Conservation (phyloP, 2,113 vertebrate species). For the Leptocoma aspasia region DNA sequence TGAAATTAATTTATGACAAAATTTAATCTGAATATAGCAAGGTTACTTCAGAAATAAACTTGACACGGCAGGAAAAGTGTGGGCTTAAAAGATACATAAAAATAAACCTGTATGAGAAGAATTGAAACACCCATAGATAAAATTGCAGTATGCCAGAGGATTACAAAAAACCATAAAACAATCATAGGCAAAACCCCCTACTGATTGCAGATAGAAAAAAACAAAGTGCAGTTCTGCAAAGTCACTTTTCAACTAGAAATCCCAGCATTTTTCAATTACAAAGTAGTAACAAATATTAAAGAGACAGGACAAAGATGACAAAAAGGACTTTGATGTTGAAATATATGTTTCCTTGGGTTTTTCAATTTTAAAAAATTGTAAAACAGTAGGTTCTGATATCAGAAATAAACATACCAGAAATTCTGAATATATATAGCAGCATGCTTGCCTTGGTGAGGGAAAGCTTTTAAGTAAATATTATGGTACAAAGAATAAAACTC, state of each 20-base stretch:
- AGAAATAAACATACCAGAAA: not conserved
- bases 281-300: not conserved
- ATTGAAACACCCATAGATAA: not conserved
- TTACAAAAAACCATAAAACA: not conserved
- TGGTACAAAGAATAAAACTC: not conserved
- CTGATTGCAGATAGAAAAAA: not conserved
- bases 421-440: not conserved
- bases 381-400: not conserved
- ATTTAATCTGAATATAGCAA: not conserved
- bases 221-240: not conserved
- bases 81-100: not conserved
- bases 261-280: not conserved
- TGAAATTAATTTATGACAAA: not conserved
- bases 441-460: not conserved
- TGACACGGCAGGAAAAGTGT: not conserved
- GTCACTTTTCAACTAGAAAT: not conserved
- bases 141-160: not conserved
- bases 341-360: not conserved
- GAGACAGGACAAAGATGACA: not conserved
- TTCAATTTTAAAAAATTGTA: not conserved
- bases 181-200: not conserved
- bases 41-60: not conserved
- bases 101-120: not conserved
- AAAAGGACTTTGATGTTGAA: not conserved
- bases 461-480: not conserved